phyloP scores from a whole-genome alignment of 2,797 vertebrate species.

The Acanthurus tractus region DNA sequence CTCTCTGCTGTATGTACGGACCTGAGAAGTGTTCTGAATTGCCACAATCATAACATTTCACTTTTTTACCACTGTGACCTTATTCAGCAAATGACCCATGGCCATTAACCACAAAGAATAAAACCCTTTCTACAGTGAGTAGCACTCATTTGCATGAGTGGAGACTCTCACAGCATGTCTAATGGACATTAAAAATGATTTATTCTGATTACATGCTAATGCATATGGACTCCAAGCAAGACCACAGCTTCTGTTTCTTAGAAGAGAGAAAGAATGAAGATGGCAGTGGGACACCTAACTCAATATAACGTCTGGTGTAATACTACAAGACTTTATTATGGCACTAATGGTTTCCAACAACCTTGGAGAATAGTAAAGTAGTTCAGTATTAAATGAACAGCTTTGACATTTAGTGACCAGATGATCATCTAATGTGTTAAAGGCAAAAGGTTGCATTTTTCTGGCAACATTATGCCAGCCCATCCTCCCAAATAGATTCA shows the following conservation, averaged over 20 bases:
- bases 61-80: slow-evolving; percentile 50
- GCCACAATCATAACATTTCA: slow-evolving; percentile 32
- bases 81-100: slow-evolving; percentile 45
- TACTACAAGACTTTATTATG: slow-evolving; percentile 8
- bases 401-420: slow-evolving; percentile 16
- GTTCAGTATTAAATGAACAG: slow-evolving; percentile 1
- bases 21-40: slow-evolving; percentile 30
- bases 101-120: slow-evolving; percentile 37
- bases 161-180: slow-evolving; percentile 45
- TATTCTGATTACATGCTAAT: slow-evolving; percentile 53
- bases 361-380: slow-evolving; percentile 4
- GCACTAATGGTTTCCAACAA: slow-evolving; percentile 23
- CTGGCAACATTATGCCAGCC: too few species aligned
- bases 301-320: slow-evolving; percentile 2
- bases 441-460: not conserved
- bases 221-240: slow-evolving; percentile 30
- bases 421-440: not conserved
- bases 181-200: slow-evolving; percentile 59
- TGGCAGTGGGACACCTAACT: slow-evolving; percentile 20
- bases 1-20: slow-evolving; percentile 29
- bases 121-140: slow-evolving; percentile 23
- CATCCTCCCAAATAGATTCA: too few species aligned
- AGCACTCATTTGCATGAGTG: slow-evolving; percentile 54
- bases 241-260: slow-evolving; percentile 13
- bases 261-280: slow-evolving; percentile 17